These are phyloP conservation scores for Chirona hameri DNA, from an alignment of 2,888 invertebrate genomes.

Conservation along the genomic window DNA sequence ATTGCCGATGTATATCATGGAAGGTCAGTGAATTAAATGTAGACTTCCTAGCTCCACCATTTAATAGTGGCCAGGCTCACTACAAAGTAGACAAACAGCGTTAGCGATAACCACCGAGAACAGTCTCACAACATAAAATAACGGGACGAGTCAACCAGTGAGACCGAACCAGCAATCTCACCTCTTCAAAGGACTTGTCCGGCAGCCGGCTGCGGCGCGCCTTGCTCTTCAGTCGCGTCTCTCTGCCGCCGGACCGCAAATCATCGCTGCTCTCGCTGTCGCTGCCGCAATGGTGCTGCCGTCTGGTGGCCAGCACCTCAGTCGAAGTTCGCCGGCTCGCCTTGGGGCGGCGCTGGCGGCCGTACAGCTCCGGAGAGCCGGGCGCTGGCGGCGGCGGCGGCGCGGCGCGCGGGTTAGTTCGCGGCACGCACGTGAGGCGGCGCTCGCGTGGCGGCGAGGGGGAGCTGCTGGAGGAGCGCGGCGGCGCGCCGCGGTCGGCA, in stretches of 20 bases:
- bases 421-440: neutral
- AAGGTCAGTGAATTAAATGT: no score
- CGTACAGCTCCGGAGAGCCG: neutral
- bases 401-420: constrained; percentile 1
- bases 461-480: constrained; percentile 28
- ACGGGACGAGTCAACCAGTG: no score
- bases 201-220: neutral
- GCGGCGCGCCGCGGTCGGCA: neutral
- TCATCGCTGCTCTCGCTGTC: constrained; percentile 27
- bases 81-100: no score
- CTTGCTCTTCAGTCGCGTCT: constrained; percentile 2
- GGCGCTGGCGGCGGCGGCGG: neutral
- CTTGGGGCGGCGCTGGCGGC: constrained; percentile 28
- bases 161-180: neutral
- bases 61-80: no score
- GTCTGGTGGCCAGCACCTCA: constrained; percentile 12
- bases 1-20: no score
- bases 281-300: constrained; percentile 26
- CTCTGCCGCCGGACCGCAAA: neutral
- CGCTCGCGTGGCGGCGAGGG: constrained; percentile 29
- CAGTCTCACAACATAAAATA: no score
- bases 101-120: no score
- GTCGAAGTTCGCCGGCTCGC: neutral
- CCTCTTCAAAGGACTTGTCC: constrained; percentile 25
- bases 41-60: no score